A percentile compares a stretch with the other conserved stretches of the same genome.
phyloP scores from a whole-genome alignment of 2,888 invertebrate species.

The Alloplasta piceator region DNA sequence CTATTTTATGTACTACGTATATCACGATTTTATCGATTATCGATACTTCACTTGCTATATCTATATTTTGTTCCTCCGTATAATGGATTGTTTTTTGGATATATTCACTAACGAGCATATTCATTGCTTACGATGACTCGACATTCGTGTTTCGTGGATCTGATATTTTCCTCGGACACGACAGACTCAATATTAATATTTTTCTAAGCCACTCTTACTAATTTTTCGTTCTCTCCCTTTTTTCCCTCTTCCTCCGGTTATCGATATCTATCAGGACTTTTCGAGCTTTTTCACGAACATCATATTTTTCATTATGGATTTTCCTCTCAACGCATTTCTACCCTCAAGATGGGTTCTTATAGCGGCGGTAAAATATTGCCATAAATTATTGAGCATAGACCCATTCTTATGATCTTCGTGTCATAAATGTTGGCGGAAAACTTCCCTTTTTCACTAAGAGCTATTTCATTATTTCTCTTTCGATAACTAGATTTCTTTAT shows the following conservation, averaged over 20 bases:
- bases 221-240: slow-evolving; percentile 21
- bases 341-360: not conserved
- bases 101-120: slow-evolving; percentile 43
- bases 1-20: no score
- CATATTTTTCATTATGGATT: slow-evolving; percentile 27
- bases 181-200: slow-evolving; percentile 46
- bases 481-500: not conserved
- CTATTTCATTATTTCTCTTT: not conserved
- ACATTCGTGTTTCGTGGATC: slow-evolving; percentile 12
- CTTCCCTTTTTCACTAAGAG: slow-evolving; percentile 9
- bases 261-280: no score
- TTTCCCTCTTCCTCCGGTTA: not conserved
- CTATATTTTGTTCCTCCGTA: not conserved
- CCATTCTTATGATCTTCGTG: not conserved
- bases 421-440: not conserved
- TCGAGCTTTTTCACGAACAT: not conserved
- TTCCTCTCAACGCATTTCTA: not conserved
- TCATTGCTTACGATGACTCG: slow-evolving; percentile 37
- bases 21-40: no score
- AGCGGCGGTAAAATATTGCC: not conserved
- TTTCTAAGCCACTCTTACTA: not conserved
- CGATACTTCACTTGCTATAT: no score
- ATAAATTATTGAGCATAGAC: no score
- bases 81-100: not conserved
- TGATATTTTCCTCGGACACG: not conserved